Conservation (phyloP, 1,140 invertebrate species). For the Anadara kagoshimensis region DNA sequence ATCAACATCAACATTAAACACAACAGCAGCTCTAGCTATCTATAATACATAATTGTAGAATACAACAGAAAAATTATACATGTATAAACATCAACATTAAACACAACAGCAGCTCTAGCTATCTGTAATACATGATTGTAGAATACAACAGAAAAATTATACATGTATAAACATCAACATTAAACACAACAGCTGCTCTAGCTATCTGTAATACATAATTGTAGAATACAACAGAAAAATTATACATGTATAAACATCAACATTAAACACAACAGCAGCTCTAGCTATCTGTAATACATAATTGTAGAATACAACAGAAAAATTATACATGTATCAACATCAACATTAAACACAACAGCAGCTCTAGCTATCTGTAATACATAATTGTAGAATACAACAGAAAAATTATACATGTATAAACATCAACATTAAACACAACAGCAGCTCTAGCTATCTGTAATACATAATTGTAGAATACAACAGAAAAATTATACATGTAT, state of each 20-base stretch:
- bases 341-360: neutral
- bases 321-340: neutral
- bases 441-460: neutral
- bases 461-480: neutral
- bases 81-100: constrained; percentile 84
- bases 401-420: neutral
- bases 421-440: neutral
- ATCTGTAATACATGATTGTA: constrained; percentile 79
- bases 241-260: neutral
- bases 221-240: no score
- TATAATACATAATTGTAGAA: constrained; percentile 65
- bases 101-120: constrained; percentile 94
- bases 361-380: neutral
- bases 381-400: neutral
- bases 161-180: constrained; percentile 81
- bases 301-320: neutral
- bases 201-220: constrained; percentile 82
- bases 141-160: no score
- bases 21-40: constrained; percentile 93
- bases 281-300: neutral
- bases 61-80: no score
- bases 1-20: constrained; percentile 89
- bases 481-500: neutral
- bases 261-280: neutral
- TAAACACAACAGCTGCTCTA: constrained; percentile 93